Evolutionary conservation across 2,113 vertebrate species (phyloP).

Genomic region (Butorides virescens): DNA sequence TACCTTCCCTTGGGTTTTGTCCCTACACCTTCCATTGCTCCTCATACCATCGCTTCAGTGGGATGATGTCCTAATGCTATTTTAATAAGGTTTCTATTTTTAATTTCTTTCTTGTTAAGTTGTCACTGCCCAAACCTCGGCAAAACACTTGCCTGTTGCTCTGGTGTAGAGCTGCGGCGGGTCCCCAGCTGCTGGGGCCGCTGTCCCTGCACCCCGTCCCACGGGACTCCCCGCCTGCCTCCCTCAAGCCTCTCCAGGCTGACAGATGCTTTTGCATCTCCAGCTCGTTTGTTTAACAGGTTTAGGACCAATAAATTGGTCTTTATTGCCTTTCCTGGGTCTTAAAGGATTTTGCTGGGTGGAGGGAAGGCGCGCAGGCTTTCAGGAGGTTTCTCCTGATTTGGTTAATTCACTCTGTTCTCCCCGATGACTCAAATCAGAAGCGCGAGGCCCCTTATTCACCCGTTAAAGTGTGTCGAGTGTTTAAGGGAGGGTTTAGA

Average conservation of each 20-base stretch:
- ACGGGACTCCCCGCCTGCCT: rapidly evolving
- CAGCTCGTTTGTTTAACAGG: background rate
- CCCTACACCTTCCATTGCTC: background rate
- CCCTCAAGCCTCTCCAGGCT: background rate
- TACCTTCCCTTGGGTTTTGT: background rate
- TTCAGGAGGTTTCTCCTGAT: background rate
- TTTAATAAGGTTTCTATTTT: background rate
- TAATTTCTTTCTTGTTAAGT: background rate
- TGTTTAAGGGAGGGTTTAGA: background rate
- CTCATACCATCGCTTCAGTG: rapidly evolving
- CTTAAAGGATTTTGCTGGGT: background rate
- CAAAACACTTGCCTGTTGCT: background rate
- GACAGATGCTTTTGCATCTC: background rate
- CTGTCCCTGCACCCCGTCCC: background rate
- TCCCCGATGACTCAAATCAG: rapidly evolving
- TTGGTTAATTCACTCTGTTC: background rate
- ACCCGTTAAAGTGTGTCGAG: background rate
- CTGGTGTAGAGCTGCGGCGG: rapidly evolving
- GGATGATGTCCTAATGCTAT: background rate
- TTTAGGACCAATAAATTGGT: background rate
- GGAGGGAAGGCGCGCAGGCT: background rate
- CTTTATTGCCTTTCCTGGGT: background rate
- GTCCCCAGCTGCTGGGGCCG: background rate
- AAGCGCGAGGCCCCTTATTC: background rate
- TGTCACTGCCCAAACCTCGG: background rate